Evolutionary conservation across 1,140 invertebrate species (phyloP).

Genomic region (Polypedilum vanderplanki): DNA sequence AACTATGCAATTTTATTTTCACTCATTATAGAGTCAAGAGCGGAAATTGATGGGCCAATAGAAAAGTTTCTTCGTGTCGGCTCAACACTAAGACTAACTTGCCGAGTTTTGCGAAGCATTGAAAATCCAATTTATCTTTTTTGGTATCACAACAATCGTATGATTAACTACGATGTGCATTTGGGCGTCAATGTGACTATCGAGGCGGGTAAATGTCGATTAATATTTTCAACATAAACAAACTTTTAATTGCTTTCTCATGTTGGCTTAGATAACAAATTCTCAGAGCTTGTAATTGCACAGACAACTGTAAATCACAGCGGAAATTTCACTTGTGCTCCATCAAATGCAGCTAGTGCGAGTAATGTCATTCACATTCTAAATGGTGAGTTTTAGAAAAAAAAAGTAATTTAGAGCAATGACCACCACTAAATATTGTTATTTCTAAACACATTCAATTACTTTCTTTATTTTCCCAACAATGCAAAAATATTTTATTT

Average conservation of each 20-base stretch:
- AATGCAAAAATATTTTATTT: no score
- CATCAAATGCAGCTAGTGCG: constrained; percentile 59
- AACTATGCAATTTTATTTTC: background rate
- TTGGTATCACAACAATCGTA: constrained; percentile 67
- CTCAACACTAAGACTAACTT: constrained; percentile 57
- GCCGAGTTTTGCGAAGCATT: constrained; percentile 58
- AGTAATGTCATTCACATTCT: constrained; percentile 64
- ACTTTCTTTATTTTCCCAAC: no score
- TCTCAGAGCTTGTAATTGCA: constrained; percentile 43
- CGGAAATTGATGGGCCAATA: constrained; percentile 58
- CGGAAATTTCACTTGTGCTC: constrained; percentile 65
- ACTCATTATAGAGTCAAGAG: constrained; percentile 52
- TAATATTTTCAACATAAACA: background rate
- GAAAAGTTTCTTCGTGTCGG: constrained; percentile 66
- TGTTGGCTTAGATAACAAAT: background rate
- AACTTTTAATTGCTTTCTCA: constrained; percentile 30
- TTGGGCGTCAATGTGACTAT: constrained; percentile 65
- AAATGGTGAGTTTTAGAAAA: constrained; percentile 50
- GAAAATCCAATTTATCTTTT: constrained; percentile 61
- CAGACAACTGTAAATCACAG: constrained; percentile 50
- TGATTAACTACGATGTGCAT: constrained; percentile 65
- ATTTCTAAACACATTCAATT: no score
- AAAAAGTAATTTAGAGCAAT: no score
- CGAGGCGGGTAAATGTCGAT: constrained; percentile 39
- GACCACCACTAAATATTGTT: no score